Evolutionary conservation across 2,888 invertebrate genomes (phyloP), one percentile per base, ranked within the genome.

Genomic region (Hipparchia semele): DNA sequence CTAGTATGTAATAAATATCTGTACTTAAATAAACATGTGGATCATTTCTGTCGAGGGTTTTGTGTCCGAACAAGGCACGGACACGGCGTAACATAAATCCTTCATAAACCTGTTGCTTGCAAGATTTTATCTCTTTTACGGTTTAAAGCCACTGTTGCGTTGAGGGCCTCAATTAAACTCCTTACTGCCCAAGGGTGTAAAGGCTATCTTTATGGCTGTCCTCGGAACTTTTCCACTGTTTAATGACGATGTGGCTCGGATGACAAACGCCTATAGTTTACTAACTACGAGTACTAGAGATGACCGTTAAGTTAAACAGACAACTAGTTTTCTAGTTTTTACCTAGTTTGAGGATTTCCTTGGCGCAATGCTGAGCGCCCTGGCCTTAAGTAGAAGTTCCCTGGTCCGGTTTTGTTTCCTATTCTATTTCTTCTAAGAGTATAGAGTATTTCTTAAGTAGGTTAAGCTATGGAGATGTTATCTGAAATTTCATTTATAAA

Each of bases 211-310:
- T 58, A 58, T 8, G 23, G 58, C 23, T 58, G 8, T 58, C 13
- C 23, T 13, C 23, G 58, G 58, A 58, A 58, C 58, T 58, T 58
- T 58, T 58, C 58, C 58, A 58, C 58, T 23, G 13, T 23, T 58
- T 58, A 58, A 58, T 58, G 58, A 58, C 13, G 6, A 8, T 8
- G 23, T 13, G 58, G 58, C 58, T 58, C 58, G 58, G 23, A 8
- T 58, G 13, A 58, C 58, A 58, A 8, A 58, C 58, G 58, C 23
- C 58, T 58, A 58, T 9, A 58, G 58, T 58, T 58, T 23, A 23
- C 58, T 13, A 56, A 23, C n/a, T 56, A 56, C 54, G 2, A 56
- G 5, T 54, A 54, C 54, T 1, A 13, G 10, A 10, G n/a, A 58
- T 58, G 58, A 58, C 58, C 23, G 23, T 23, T 58, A 23, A 58